These are phyloP conservation scores for Acanthurus lineatus DNA, from an alignment of 2,797 vertebrate genomes.

Conservation along the genomic window DNA sequence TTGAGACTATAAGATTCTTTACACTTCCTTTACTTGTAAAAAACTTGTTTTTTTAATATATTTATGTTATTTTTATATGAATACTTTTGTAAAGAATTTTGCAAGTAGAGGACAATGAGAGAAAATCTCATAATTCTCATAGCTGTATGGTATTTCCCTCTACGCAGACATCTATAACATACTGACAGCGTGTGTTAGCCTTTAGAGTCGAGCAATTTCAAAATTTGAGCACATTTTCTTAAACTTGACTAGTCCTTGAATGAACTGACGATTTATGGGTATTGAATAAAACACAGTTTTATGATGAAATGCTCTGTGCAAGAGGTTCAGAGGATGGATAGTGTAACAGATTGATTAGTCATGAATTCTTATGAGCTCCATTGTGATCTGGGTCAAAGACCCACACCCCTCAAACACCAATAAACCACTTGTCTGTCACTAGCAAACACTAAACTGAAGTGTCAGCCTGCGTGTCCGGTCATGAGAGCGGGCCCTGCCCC, in stretches of 20 bases:
- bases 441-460: slow-evolving; percentile 48
- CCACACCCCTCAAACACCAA: slow-evolving; percentile 54
- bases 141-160: too few relatives aligned
- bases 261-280: background rate
- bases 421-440: slow-evolving; percentile 71
- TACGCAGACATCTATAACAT: too few relatives aligned
- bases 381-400: slow-evolving; percentile 47
- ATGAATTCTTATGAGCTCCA: slow-evolving; percentile 13
- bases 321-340: slow-evolving; percentile 27
- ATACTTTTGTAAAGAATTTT: too few relatives aligned
- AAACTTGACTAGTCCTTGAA: slow-evolving; percentile 1
- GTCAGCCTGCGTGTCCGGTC: slow-evolving; percentile 63
- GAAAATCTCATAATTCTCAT: too few relatives aligned
- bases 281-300: slow-evolving; percentile 8
- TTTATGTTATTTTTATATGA: too few relatives aligned
- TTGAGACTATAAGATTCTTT: too few relatives aligned
- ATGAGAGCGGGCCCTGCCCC: slow-evolving; percentile 57
- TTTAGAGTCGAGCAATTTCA: background rate
- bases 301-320: slow-evolving; percentile 20
- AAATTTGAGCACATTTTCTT: background rate
- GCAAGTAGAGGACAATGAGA: too few relatives aligned
- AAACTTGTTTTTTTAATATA: too few relatives aligned
- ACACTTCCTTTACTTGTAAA: too few relatives aligned
- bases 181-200: too few relatives aligned
- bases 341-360: slow-evolving; percentile 33